Evolutionary conservation across 2,113 vertebrate species (phyloP).

Genomic region (Laticauda colubrina): DNA sequence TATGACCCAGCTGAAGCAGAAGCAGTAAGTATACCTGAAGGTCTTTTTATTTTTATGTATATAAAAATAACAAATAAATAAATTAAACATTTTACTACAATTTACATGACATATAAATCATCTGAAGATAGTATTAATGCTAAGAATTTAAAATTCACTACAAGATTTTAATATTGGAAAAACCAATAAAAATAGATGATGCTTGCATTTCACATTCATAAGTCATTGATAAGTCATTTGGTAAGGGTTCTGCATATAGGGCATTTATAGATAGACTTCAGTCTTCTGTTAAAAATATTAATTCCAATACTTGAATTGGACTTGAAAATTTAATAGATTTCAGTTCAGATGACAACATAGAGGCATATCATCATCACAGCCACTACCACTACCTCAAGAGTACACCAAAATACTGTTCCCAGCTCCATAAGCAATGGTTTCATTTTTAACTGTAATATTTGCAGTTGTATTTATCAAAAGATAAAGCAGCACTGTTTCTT

Average conservation of each 20-base stretch:
- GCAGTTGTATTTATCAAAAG: background rate
- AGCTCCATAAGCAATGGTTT: background rate
- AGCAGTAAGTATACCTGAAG: constrained; percentile 79
- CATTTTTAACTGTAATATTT: background rate
- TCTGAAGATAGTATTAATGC: background rate
- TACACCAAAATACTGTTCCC: background rate
- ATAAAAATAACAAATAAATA: background rate
- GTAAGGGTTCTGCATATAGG: background rate
- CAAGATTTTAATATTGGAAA: background rate
- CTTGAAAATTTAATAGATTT: background rate
- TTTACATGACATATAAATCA: background rate
- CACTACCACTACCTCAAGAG: background rate
- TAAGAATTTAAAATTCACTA: background rate
- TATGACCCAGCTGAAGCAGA: constrained; percentile 94
- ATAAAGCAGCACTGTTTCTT: constrained; percentile 2
- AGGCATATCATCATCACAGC: background rate
- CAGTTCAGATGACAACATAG: background rate
- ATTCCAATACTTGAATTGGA: background rate
- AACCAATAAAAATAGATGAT: background rate
- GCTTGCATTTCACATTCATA: background rate
- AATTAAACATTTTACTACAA: background rate
- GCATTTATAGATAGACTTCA: background rate
- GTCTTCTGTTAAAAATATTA: background rate
- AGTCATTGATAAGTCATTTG: background rate
- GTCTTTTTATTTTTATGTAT: constrained; percentile 2